phyloP scores from a whole-genome alignment of 2,113 vertebrate genomes.

The Ictidomys tridecemlineatus region DNA sequence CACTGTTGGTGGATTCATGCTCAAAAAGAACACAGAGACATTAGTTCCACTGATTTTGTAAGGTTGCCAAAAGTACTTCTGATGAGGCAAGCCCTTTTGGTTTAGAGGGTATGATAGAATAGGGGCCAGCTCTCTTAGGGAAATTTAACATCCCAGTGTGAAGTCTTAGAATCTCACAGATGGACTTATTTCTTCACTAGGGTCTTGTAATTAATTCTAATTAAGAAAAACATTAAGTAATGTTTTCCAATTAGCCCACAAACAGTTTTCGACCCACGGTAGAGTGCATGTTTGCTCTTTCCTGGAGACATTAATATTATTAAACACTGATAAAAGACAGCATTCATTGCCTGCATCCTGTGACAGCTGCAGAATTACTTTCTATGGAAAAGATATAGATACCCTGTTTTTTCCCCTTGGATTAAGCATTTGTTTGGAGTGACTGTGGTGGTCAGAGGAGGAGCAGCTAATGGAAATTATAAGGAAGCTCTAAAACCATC shows the following conservation, averaged over 20 bases:
- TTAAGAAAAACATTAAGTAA: slow-evolving; percentile 81
- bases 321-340: slow-evolving; percentile 71
- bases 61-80: slow-evolving; percentile 11
- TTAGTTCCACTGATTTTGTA: neutral
- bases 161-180: slow-evolving; percentile 62
- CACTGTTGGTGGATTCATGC: neutral
- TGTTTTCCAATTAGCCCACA: slow-evolving; percentile 76
- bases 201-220: slow-evolving; percentile 78
- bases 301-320: slow-evolving; percentile 77
- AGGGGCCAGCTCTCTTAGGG: neutral
- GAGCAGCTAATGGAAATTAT: slow-evolving; percentile 15
- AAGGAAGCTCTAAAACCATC: neutral
- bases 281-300: slow-evolving; percentile 64
- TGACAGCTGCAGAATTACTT: slow-evolving; percentile 58
- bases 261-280: slow-evolving; percentile 74
- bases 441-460: neutral
- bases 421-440: slow-evolving; percentile 43
- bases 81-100: neutral
- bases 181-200: slow-evolving; percentile 72
- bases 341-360: slow-evolving; percentile 31
- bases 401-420: slow-evolving; percentile 28
- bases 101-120: neutral
- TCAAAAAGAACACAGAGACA: slow-evolving; percentile 12
- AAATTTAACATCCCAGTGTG: slow-evolving; percentile 70
- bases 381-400: slow-evolving; percentile 37